phyloP scores from a whole-genome alignment of 2,888 invertebrate genomes.

The Gisinianus flammeolus region DNA sequence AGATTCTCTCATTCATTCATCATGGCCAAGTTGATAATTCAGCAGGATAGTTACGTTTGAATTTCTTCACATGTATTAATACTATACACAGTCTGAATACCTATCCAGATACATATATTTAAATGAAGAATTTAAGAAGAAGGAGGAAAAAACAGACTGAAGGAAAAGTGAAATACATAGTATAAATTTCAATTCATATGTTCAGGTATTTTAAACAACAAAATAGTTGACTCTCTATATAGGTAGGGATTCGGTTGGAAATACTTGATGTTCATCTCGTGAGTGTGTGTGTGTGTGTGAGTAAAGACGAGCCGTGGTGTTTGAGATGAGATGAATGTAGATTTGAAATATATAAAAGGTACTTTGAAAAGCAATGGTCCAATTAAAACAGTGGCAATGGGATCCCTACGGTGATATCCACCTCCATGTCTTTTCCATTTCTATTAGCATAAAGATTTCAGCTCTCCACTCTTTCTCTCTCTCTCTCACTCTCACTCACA shows the following conservation, averaged over 20 bases:
- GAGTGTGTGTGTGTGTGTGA: background rate
- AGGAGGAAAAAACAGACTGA: background rate
- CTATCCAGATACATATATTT: no score
- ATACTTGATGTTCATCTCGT: no score
- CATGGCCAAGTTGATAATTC: constrained; percentile 6
- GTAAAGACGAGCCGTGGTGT: background rate
- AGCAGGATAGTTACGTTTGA: background rate
- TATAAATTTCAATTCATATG: no score
- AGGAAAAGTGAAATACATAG: background rate
- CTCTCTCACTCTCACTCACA: constrained; percentile 4
- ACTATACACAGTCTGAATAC: no score
- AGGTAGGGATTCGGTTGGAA: no score
- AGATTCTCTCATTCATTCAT: constrained; percentile 2
- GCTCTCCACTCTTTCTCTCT: constrained; percentile 2
- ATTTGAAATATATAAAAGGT: background rate
- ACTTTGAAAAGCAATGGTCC: constrained; percentile 43
- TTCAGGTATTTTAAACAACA: no score
- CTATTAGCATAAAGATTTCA: constrained; percentile 19
- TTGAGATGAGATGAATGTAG: background rate
- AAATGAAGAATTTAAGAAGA: no score
- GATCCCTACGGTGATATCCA: constrained; percentile 35
- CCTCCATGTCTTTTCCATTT: constrained; percentile 17
- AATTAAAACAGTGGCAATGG: constrained; percentile 53
- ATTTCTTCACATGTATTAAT: no score
- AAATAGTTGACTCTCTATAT: no score